Evolutionary conservation across 2,113 vertebrate genomes (phyloP).

Genomic region (Beaufortia kweichowensis): DNA sequence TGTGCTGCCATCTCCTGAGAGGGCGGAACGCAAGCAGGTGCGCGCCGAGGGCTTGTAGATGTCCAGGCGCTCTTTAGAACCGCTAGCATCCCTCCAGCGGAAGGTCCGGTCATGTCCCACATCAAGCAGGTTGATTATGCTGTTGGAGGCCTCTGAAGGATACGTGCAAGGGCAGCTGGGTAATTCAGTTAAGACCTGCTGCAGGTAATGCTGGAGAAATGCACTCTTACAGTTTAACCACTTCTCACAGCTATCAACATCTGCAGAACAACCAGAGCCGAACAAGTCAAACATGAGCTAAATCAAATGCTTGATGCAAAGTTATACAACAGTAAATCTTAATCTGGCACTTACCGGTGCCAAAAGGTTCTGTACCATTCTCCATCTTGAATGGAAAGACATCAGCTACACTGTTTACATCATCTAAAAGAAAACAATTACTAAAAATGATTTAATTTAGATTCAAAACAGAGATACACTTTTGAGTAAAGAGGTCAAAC

Average conservation of each 20-base stretch:
- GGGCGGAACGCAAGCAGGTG: slow-evolving; percentile 86
- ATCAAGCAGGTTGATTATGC: slow-evolving; percentile 78
- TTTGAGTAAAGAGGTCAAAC: not conserved
- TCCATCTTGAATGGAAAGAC: slow-evolving; percentile 75
- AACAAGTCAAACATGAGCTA: not conserved
- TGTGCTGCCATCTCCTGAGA: slow-evolving; percentile 79
- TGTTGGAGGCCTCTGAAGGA: slow-evolving; percentile 78
- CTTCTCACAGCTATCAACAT: slow-evolving; percentile 92
- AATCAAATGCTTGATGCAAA: not conserved
- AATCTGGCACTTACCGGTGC: slow-evolving; percentile 75
- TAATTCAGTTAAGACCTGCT: slow-evolving; percentile 81
- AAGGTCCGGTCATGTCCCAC: slow-evolving; percentile 75
- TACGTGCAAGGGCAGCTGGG: slow-evolving; percentile 90
- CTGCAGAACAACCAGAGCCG: slow-evolving; percentile 64
- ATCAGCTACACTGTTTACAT: slow-evolving; percentile 69
- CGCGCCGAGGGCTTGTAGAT: slow-evolving; percentile 86
- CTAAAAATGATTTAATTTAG: not conserved
- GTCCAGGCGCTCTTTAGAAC: slow-evolving; percentile 84
- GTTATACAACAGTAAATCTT: not conserved
- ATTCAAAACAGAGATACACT: not conserved
- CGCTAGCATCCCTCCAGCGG: slow-evolving; percentile 86
- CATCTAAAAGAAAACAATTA: slow-evolving; percentile 61
- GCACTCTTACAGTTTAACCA: slow-evolving; percentile 93
- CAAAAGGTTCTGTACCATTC: slow-evolving; percentile 80
- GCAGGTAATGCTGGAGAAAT: slow-evolving; percentile 86